Evolutionary conservation across 2,113 vertebrate species (phyloP).

Genomic region (Dasypus novemcinctus): DNA sequence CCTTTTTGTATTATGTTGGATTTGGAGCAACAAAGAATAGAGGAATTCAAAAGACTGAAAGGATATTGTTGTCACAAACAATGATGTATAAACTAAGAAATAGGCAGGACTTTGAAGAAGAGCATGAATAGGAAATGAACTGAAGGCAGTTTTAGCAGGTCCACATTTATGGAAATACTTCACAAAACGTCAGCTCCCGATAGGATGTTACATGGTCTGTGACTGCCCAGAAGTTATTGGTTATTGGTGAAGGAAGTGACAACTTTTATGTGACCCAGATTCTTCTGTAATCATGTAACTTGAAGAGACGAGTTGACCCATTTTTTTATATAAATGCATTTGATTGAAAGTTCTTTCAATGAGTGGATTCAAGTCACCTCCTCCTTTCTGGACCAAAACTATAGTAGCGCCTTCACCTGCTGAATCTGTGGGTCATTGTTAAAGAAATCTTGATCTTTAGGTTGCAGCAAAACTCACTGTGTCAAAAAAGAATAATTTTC

Average conservation of each 20-base stretch:
- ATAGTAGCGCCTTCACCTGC: neutral
- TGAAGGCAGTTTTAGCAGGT: neutral
- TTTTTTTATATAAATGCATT: neutral
- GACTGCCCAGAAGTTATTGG: neutral
- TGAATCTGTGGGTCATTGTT: neutral
- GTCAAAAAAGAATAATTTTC: neutral
- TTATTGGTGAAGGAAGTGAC: neutral
- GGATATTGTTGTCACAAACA: neutral
- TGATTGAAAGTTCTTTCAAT: neutral
- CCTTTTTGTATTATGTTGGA: neutral
- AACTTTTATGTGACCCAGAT: neutral
- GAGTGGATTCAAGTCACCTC: neutral
- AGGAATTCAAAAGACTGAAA: neutral
- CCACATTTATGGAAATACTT: neutral
- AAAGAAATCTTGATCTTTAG: neutral
- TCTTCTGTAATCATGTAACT: neutral
- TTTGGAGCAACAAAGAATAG: neutral
- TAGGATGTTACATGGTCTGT: neutral
- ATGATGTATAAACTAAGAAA: neutral
- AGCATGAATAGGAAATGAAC: neutral
- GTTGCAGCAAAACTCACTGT: neutral
- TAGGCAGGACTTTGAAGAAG: neutral
- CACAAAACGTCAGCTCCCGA: neutral
- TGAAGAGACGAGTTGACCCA: neutral
- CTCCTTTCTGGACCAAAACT: neutral